A percentile compares a stretch with the other conserved stretches of the same genome.
phyloP scores from a whole-genome alignment of 2,113 vertebrate genomes.

The Elachura formosa region DNA sequence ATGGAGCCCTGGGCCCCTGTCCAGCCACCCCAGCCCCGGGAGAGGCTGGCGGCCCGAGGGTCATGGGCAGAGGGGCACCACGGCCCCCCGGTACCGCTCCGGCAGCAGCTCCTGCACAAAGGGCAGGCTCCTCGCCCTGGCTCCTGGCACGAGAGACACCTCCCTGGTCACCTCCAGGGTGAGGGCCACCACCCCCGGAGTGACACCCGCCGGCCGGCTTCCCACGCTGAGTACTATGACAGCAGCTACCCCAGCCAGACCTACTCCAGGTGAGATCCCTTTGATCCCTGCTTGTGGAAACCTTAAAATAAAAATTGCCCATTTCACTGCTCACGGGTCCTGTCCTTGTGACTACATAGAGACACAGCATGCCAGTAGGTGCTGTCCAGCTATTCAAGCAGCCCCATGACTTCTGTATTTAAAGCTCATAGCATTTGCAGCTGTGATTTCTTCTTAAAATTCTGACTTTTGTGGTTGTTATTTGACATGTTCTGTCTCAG shows the following conservation, averaged over 20 bases:
- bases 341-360: neutral
- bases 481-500: neutral
- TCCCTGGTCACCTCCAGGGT: neutral
- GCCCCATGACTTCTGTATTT: fast-evolving
- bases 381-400: neutral
- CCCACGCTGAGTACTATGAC: neutral
- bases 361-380: fast-evolving
- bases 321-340: fast-evolving
- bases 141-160: neutral
- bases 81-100: neutral
- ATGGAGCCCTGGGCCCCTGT: conserved; percentile 67
- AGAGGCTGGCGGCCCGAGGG: neutral
- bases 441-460: neutral
- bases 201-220: neutral
- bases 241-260: neutral
- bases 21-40: neutral
- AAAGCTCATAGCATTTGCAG: neutral
- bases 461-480: neutral
- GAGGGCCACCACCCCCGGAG: neutral
- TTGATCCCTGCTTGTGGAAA: neutral
- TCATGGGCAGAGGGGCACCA: neutral
- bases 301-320: fast-evolving
- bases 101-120: neutral
- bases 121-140: neutral
- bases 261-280: conserved; percentile 53